Percentiles rank a stretch among this genome's conserved stretches.
These are phyloP conservation scores for Microcebus tavaratra DNA, from an alignment of 2,113 vertebrate species.

Conservation along the genomic window DNA sequence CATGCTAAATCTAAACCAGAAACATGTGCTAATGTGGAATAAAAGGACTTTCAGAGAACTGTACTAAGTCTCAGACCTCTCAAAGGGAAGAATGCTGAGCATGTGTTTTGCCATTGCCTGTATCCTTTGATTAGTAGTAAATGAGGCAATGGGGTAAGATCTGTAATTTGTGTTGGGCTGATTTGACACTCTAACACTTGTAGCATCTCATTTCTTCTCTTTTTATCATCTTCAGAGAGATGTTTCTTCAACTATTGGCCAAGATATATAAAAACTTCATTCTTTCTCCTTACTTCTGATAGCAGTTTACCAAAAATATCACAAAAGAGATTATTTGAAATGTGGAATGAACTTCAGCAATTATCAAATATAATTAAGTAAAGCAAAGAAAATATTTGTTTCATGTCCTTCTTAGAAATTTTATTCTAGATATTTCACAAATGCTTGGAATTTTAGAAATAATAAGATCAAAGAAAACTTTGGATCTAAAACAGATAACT, in stretches of 20 bases:
- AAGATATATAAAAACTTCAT: slow-evolving; percentile 1
- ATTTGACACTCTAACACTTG: neutral
- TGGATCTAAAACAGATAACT: neutral
- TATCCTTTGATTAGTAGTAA: neutral
- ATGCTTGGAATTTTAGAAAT: slow-evolving; percentile 28
- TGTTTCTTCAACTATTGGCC: neutral
- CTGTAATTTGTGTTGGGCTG: neutral
- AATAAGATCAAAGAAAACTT: neutral
- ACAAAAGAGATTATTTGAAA: neutral
- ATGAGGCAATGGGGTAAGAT: neutral
- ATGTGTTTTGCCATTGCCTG: neutral
- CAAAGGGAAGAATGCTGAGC: neutral
- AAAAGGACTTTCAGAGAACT: neutral
- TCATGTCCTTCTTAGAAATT: neutral
- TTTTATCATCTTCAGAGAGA: neutral
- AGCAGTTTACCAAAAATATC: neutral
- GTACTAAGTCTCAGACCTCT: neutral
- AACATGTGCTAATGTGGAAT: neutral
- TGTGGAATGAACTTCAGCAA: neutral
- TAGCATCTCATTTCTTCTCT: neutral
- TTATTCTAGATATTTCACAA: neutral
- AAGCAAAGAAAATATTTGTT: neutral
- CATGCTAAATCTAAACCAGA: neutral
- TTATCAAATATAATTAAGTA: neutral
- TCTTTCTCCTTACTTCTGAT: neutral